phyloP scores from a whole-genome alignment of 1,140 invertebrate species.

The Hestina assimilis region DNA sequence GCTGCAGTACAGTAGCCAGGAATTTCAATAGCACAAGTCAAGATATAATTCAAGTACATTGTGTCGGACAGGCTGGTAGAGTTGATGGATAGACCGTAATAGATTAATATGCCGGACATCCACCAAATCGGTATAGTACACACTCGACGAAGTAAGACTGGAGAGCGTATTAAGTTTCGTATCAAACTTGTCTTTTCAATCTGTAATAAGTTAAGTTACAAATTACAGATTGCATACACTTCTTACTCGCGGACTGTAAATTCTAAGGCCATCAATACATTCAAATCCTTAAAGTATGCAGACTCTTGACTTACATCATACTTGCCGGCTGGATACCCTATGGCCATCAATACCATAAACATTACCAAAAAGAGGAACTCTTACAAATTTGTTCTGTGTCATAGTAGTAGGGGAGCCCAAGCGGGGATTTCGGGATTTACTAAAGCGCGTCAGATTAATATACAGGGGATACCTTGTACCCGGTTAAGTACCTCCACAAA shows the following conservation, averaged over 20 bases:
- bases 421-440: too few relatives aligned
- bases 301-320: too few relatives aligned
- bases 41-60: slow-evolving; percentile 85
- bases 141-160: slow-evolving; percentile 81
- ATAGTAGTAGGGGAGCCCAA: too few relatives aligned
- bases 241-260: too few relatives aligned
- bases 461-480: too few relatives aligned
- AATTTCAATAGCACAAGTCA: slow-evolving; percentile 83
- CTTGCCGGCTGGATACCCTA: too few relatives aligned
- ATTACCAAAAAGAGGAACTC: too few relatives aligned
- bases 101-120: slow-evolving; percentile 86
- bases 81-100: slow-evolving; percentile 90
- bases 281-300: background rate
- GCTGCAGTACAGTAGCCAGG: slow-evolving; percentile 84
- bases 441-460: too few relatives aligned
- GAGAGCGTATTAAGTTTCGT: slow-evolving; percentile 63
- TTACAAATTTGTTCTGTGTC: too few relatives aligned
- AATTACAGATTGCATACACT: slow-evolving; percentile 77
- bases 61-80: slow-evolving; percentile 86
- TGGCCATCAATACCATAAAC: too few relatives aligned
- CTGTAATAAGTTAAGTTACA: slow-evolving; percentile 5
- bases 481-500: too few relatives aligned
- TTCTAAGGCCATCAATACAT: too few relatives aligned
- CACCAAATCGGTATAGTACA: slow-evolving; percentile 85
- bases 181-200: slow-evolving; percentile 3